Evolutionary conservation across 2,888 invertebrate genomes (phyloP), one percentile per base, ranked within the genome.

Genomic region (Malachius bipustulatus): DNA sequence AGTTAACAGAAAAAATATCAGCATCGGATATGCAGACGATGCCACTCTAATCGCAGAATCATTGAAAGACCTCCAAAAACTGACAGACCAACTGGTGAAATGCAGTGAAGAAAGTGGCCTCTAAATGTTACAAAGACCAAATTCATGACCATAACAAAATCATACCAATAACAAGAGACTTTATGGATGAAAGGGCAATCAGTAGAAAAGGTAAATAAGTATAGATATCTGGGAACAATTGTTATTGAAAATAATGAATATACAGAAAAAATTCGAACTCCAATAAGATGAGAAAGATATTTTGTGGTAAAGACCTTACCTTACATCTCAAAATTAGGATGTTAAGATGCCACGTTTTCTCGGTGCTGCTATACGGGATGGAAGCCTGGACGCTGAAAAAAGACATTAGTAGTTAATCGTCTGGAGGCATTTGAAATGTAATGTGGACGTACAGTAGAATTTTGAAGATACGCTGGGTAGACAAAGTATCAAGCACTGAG

Each of bases 401-500:
- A 8, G 9, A 24, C 9, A 24, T 24, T 24, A 24, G 24, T n/a
- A n/a, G n/a, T n/a, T 9, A 24, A 24, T 24, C 24, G 28, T 14
- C 30, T 35, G 19, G 15, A 35, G 12, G 30, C 35, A 11, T 35
- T 35, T 16, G 30, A 35, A 16, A 30, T 35, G 35, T 24, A 24
- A 24, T 8, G 9, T 24, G 24, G 9, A 24, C 9, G 9, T 8
- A 33, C 10, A 19, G 14, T 9, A n/a, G 19, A 3, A 6, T n/a
- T n/a, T n/a, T n/a, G n/a, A n/a, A n/a, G n/a, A n/a, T n/a, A n/a
- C n/a, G n/a, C n/a, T n/a, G n/a, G n/a, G n/a, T n/a, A n/a, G n/a
- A n/a, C n/a, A n/a, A n/a, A n/a, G n/a, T n/a, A n/a, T n/a, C n/a
- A n/a, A 19, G 4, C 19, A 33, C 14, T 26, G 10, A 14, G 26